phyloP scores from a whole-genome alignment of 2,113 vertebrate species.

The Ramphastos sulfuratus region DNA sequence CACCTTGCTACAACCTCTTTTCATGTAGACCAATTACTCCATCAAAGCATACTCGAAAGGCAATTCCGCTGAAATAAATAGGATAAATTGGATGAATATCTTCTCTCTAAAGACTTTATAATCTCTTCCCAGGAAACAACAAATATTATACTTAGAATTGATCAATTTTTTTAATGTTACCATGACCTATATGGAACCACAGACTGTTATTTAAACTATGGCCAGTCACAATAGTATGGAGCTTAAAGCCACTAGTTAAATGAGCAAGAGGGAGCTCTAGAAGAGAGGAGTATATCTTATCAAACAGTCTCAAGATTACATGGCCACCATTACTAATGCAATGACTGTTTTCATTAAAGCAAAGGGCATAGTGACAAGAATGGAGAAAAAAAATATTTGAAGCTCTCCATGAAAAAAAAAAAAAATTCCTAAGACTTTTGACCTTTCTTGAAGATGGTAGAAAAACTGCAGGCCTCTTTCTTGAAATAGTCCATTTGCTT shows the following conservation, averaged over 20 bases:
- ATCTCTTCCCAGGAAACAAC: background rate
- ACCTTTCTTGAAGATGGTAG: background rate
- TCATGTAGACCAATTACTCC: background rate
- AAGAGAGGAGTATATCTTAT: background rate
- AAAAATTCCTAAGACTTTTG: background rate
- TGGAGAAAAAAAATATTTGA: background rate
- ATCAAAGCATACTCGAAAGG: background rate
- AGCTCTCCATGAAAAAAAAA: background rate
- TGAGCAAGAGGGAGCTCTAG: background rate
- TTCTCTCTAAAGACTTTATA: background rate
- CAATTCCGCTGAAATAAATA: background rate
- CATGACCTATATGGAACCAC: background rate
- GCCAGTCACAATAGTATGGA: background rate
- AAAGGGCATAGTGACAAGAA: background rate
- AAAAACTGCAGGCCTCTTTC: background rate
- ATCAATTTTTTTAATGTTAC: constrained; percentile 4
- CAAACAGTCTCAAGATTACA: background rate
- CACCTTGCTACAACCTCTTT: too few species aligned
- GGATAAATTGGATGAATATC: background rate
- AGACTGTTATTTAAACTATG: background rate
- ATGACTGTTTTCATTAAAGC: background rate
- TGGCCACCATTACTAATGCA: background rate
- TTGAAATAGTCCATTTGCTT: background rate
- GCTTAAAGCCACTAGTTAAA: background rate
- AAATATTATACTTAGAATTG: constrained; percentile 26